A percentile compares a stretch with the other conserved stretches of the same genome.
phyloP scores from a whole-genome alignment of 2,888 invertebrate species.

The Apocheima hispidaria region DNA sequence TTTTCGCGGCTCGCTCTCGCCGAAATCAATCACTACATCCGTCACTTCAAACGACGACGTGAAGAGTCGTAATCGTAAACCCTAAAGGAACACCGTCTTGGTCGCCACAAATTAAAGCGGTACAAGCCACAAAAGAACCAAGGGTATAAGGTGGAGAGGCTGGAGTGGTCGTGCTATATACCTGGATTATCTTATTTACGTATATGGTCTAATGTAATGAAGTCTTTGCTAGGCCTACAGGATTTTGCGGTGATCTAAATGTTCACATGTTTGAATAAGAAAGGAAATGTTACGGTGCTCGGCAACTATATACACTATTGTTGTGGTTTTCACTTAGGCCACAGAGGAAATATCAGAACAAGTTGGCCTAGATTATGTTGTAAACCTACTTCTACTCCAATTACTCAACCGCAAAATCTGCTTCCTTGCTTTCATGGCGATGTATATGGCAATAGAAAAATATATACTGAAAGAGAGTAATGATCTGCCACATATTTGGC shows the following conservation, averaged over 20 bases:
- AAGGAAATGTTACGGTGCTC: background rate
- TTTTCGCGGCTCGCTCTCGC: constrained; percentile 13
- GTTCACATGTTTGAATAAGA: constrained; percentile 12
- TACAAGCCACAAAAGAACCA: background rate
- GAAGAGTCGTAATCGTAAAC: constrained; percentile 30
- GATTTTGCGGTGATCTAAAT: constrained; percentile 7
- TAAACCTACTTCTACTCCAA: background rate
- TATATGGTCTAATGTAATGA: too few relatives aligned
- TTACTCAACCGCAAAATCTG: constrained; percentile 1
- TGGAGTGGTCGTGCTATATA: constrained; percentile 1
- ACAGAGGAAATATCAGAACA: too few relatives aligned
- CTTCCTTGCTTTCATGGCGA: background rate
- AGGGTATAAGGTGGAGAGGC: background rate
- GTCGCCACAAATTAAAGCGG: constrained; percentile 25
- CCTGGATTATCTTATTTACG: background rate
- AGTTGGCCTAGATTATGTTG: constrained; percentile 11
- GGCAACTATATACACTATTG: background rate
- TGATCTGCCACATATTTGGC: too few relatives aligned
- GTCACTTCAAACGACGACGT: constrained; percentile 12
- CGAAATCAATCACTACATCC: constrained; percentile 23
- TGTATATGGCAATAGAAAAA: too few relatives aligned
- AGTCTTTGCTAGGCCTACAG: background rate
- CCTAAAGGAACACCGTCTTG: constrained; percentile 5
- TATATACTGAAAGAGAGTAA: too few relatives aligned
- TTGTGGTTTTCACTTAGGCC: constrained; percentile 13